Evolutionary conservation across 2,797 vertebrate species (phyloP), one percentile per base, ranked within the genome.

Genomic region (Triplophysa bombifrons): DNA sequence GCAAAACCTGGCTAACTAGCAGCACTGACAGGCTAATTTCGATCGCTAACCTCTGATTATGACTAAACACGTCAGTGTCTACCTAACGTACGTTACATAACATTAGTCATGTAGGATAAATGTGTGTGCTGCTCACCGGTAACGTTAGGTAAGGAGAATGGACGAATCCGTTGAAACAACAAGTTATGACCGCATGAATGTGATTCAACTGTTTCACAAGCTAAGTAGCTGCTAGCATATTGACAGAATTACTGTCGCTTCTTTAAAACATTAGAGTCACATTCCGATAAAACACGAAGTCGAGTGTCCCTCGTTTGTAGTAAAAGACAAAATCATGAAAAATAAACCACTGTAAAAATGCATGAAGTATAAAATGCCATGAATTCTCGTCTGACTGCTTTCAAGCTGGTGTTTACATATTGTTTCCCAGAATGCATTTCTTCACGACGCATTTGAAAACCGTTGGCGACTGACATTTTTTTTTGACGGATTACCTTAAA

Each of bases 361-460:
- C 20, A 27, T 27, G 34, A 6, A 20, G 51, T 76, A 60, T 79
- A 48, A 55, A 58, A 65, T 56, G 14, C 58, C 27, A 70, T 68
- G 11, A 25, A 25, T 44, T 74, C 30, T 80, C 38, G 22, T 70
- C 20, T 72, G 20, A 65, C 48, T 53, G 60, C 34, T 27, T 78
- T 74, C 72, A 71, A 66, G 78, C 76, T 82, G 71, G 74, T 85
- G 81, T 85, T 85, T 85, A 85, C 84, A 85, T 83, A 48, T 46
- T 68, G 61, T 64, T 69, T 81, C 85, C 83, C 85, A 86, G 80
- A 81, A 86, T 86, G 80, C 85, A 73, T 71, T 86, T 82, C 83
- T 75, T 68, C 55, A 17, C 69, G 34, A 64, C 55, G 71, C 46
- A 17, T 60, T 70, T 73, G 46, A 74, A 25, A 72, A 63, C 67